Base-by-base conservation (phyloP, 2,113 vertebrate genomes). In the Cephalopterus ornatus region DNA sequence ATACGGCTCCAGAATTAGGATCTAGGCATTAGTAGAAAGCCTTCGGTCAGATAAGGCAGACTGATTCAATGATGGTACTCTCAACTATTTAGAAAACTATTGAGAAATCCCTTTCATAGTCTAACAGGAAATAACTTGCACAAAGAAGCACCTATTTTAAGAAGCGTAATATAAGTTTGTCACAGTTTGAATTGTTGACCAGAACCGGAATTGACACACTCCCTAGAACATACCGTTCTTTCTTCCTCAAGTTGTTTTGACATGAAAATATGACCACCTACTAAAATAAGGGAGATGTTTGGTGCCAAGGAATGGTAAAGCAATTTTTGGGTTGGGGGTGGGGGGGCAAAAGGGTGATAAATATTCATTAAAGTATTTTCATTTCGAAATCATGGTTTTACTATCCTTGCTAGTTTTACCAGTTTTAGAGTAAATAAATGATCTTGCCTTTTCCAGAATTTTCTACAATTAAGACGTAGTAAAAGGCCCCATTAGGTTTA, bases 251-350 rank as follows among this genome's bases (percentile, higher is more conserved):
- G 83, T 91, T 98, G 94, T 98, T 98, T 97, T 97, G 94, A 97
- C 92, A 92, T 85, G 89, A 95, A 95, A 98, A 95, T 96, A 83
- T 49, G 14, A 95, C 92, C 84, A 86, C 73, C 90, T 92, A 74
- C 90, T 95, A 97, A 97, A 98, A 97, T 91, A 97, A 96, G 87
- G n/a, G 68, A 77, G 18, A 11, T 35, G 7, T 66, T 81, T 86
- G 14, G 39, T 74, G 97, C 93, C 93, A 93, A 96, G 75, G 96
- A 96, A 97, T 96, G 97, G 61, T 97, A 96, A 97, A 97, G 92
- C 50, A 95, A 97, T 97, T 50, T 85, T 58, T 89, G 93, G 74
- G 59, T 59, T 9, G 6, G 39, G 9, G 8, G 14, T 17, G 4
- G 0, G 3, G 1, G 18, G 6, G 19, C 4, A 21, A 5, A 35